Conservation (phyloP, 1,140 invertebrate genomes). For the Varroa destructor region DNA sequence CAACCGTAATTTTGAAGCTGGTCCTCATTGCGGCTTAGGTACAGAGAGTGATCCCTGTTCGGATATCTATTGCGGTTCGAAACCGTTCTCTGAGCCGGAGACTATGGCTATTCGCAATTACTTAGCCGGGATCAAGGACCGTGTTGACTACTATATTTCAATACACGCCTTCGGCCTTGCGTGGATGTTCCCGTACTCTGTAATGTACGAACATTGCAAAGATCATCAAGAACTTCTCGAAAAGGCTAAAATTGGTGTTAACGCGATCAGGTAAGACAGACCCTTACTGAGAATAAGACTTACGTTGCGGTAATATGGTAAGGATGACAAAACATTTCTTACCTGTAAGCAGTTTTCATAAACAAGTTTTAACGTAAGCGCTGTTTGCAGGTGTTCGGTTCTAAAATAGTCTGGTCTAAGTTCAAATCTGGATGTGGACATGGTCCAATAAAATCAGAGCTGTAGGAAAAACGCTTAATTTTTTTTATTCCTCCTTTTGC, state of each 20-base stretch:
- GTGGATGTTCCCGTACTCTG: conserved; percentile 25
- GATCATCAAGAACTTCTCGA: conserved; percentile 3
- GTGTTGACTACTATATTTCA: conserved; percentile 19
- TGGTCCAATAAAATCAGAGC: no score
- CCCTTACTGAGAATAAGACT: no score
- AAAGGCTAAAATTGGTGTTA: conserved; percentile 10
- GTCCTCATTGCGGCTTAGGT: conserved; percentile 5
- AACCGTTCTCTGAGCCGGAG: conserved; percentile 40
- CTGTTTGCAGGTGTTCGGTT: no score
- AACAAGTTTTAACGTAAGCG: no score
- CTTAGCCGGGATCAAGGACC: conserved; percentile 28
- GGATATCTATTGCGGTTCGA: conserved; percentile 35
- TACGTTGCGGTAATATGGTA: no score
- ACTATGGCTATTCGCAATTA: conserved; percentile 36
- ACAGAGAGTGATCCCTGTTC: background rate
- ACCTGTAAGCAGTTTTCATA: no score
- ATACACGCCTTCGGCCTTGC: conserved; percentile 4
- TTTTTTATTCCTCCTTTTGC: no score
- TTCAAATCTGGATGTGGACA: no score
- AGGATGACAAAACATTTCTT: no score
- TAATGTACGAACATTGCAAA: background rate
- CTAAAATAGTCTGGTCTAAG: no score
- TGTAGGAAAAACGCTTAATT: no score
- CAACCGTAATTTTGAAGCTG: conserved; percentile 36
- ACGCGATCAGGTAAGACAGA: conserved; percentile 3